Base-by-base conservation (phyloP, 2,888 invertebrate genomes). In the Operophtera brumata region DNA sequence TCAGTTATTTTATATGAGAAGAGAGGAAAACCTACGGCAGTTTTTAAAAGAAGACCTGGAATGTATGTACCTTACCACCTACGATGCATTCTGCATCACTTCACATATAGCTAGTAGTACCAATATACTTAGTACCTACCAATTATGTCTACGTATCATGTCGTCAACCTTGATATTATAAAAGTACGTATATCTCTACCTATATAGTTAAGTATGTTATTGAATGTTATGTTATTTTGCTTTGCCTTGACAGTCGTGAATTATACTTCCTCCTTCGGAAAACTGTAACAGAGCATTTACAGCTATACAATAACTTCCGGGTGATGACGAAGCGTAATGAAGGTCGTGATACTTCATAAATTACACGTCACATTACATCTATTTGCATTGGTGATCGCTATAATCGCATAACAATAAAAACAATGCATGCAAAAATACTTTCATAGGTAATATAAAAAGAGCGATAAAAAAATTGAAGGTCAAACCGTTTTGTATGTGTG, bases 211-310 rank as follows among this genome's bases (percentile, higher is more conserved):
- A 20, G 20, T 53, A 53, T 53, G 45, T 37, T 50, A 78, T 77
- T 72, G 69, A 72, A 72, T 73, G 77, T 75, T 79, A 80, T 83
- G 80, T n/a, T n/a, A 80, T 81, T 83, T 81, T 77, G 77, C 78
- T 75, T 82, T 68, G 73, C 87, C 87, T 86, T 86, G 86, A 78
- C 73, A 76, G 73, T 67, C 58, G 66, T 66, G 69, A 75, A 75
- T 78, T 75, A 80, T 73, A 83, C 78, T 88, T 88, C 88, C 88
- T 86, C 78, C 81, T 86, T 87, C 78, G 82, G 85, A 85, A 87
- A 88, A 87, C 83, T 86, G 86, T 87, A 85, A 82, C 84, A 77
- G 71, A 73, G 71, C 78, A 75, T 81, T 75, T 82, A 82, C 77
- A 75, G 77, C 80, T 77, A 79, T 70, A 75, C 71, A 73, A 73